Base-by-base conservation (phyloP, 2,797 vertebrate genomes). In the Malacoctenus gilli region DNA sequence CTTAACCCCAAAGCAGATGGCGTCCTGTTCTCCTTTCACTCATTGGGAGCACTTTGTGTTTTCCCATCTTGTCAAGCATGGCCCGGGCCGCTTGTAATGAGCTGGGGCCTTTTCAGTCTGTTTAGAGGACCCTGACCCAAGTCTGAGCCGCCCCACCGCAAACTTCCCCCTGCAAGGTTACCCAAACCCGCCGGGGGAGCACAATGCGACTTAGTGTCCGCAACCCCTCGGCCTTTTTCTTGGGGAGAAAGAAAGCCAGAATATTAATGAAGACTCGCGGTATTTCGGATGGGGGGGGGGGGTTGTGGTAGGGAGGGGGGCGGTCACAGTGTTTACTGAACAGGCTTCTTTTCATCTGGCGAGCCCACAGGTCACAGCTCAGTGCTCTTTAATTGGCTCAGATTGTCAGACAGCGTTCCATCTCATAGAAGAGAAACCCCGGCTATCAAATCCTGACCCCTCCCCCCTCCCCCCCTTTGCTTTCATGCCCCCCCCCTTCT, bases 61-160 rank as follows among this genome's bases (percentile, higher is more conserved):
- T 92, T 83, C 88, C 84, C 91, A 89, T 94, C 89, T 93, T 92
- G 89, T 93, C 91, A 89, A 90, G 89, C 89, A 87, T 90, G 84
- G 88, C 89, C 92, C 83, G 72, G 83, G 85, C 80, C 86, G 89
- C 79, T 28, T 84, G 87, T 92, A 95, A 94, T 93, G 92, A 95
- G 89, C 91, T 92, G 60, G 72, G 87, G 83, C 79, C 87, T 91
- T 93, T 93, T 91, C 87, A 92, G 69, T 39, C 64, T 75, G 83
- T 85, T 77, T 57, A 78, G 87, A 90, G 89, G 87, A 91, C 87
- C 83, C 88, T 89, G 86, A 92, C 86, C 78, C 81, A 84, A 65
- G 91, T 91, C 82, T 74, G 76, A 89, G 79, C 90, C 88, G 60
- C 84, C 75, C 87, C 85, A 86, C 82, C 82, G 83, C 90, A 87